Base-by-base conservation (phyloP, 2,888 invertebrate species). In the Trichopoda pennipes region DNA sequence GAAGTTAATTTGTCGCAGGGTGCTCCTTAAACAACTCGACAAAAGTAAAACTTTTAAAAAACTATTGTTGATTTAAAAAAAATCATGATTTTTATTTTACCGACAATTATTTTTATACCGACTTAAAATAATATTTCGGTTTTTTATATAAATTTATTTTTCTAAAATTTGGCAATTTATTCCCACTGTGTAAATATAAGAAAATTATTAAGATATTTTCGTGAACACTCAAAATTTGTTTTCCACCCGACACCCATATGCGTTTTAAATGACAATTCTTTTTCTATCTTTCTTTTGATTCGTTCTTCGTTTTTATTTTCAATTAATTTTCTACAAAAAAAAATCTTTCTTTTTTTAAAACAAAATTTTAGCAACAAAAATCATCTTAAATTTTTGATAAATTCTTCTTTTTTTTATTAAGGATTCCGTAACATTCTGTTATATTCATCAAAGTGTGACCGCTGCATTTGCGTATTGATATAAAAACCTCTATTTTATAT, bases 201-300 rank as follows among this genome's bases (percentile, higher is more conserved):
- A 73, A 55, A 60, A 38, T 63, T 21, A 76, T 42, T 53, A n/a
- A 44, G 2, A 55, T 14, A 12, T 16, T 60, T 28, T 80, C 51
- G 32, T 17, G 60, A 19, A 60, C 51, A 80, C 58, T 51, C 47
- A 69, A 68, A 51, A 66, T 21, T 51, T 66, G 63, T 80, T 80
- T 78, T 84, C 64, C 83, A 84, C 80, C 80, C 81, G 82, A 66
- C 81, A 84, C 75, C 68, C 75, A 75, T 79, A 42, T 21, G 60
- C 7, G 55, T 61, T 81, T 66, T 19, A 47, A 51, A 23, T 66
- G 78, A 70, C 64, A 74, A 60, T 72, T 74, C n/a, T n/a, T 77
- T 47, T 10, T 23, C 19, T 58, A 55, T 44, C 58, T 55, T 60
- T 63, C n/a, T 66, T 53, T 53, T 68, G 49, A 9, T 61, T 66